Conservation (phyloP, 2,797 vertebrate species). For the Synaphobranchus kaupii region DNA sequence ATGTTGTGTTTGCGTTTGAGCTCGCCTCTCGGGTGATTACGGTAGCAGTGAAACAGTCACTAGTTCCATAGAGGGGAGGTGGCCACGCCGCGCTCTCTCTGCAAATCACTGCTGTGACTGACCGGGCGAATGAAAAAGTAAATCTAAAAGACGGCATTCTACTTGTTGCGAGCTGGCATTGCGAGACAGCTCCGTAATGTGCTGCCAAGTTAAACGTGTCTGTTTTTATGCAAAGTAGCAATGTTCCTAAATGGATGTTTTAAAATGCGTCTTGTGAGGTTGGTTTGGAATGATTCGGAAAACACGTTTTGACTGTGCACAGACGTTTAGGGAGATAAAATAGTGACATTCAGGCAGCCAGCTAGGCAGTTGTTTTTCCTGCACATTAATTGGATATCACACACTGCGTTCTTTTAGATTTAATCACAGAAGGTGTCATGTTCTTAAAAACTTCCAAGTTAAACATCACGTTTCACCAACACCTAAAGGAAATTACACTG, state of each 20-base stretch:
- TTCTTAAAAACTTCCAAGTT: slow-evolving; percentile 23
- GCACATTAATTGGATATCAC: neutral
- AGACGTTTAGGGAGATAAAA: neutral
- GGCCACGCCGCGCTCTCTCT: neutral
- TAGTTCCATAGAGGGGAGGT: neutral
- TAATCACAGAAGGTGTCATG: neutral
- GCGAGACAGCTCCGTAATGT: neutral
- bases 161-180: neutral
- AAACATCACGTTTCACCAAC: slow-evolving; percentile 25
- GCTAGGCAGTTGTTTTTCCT: neutral
- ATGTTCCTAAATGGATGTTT: neutral
- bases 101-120: neutral
- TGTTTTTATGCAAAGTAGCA: neutral
- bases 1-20: neutral
- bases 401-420: neutral
- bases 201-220: neutral
- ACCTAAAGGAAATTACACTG: slow-evolving; percentile 25
- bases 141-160: neutral
- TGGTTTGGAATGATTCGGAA: neutral
- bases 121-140: neutral
- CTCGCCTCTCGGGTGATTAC: neutral
- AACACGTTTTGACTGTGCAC: neutral
- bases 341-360: neutral
- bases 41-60: neutral
- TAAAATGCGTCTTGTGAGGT: neutral